Conservation (phyloP, 1,140 invertebrate genomes). For the Hyphantria cunea region DNA sequence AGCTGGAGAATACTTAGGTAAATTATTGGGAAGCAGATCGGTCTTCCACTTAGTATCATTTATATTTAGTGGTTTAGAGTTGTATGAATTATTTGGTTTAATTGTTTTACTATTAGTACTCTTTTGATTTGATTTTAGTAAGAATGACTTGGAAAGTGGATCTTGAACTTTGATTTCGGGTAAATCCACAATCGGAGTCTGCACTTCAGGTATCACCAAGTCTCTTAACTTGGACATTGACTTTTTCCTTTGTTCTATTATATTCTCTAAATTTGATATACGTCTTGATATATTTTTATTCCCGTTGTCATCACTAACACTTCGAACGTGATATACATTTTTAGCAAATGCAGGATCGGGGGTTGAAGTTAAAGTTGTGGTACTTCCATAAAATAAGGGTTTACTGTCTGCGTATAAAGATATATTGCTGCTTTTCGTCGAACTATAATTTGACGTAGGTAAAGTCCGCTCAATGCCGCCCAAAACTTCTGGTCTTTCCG, state of each 20-base stretch:
- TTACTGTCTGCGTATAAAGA: conserved; percentile 53
- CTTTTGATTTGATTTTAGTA: conserved; percentile 52
- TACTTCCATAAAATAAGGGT: conserved; percentile 74
- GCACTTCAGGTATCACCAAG: conserved; percentile 91
- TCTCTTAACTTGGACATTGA: conserved; percentile 92
- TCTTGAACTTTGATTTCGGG: conserved; percentile 91
- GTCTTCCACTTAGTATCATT: conserved; percentile 82
- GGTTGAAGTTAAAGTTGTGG: conserved; percentile 60
- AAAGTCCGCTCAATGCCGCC: conserved; percentile 58
- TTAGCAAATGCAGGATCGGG: conserved; percentile 49
- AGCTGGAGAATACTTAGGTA: conserved; percentile 92
- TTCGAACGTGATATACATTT: conserved; percentile 62
- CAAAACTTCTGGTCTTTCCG: conserved; percentile 68
- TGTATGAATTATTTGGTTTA: conserved; percentile 45
- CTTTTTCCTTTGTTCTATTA: conserved; percentile 90
- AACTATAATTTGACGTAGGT: conserved; percentile 19
- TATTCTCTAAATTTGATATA: conserved; percentile 83
- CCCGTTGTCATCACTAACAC: conserved; percentile 73
- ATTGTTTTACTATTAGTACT: conserved; percentile 48
- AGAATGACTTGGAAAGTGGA: conserved; percentile 57
- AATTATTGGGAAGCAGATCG: conserved; percentile 75
- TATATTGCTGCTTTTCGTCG: conserved; percentile 43
- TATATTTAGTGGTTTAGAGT: conserved; percentile 45
- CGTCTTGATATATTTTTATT: conserved; percentile 71
- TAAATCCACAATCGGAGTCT: conserved; percentile 81